Evolutionary conservation across 2,888 invertebrate genomes (phyloP), one percentile per base, ranked within the genome.

Genomic region (Acanthacorydalis orientalis): DNA sequence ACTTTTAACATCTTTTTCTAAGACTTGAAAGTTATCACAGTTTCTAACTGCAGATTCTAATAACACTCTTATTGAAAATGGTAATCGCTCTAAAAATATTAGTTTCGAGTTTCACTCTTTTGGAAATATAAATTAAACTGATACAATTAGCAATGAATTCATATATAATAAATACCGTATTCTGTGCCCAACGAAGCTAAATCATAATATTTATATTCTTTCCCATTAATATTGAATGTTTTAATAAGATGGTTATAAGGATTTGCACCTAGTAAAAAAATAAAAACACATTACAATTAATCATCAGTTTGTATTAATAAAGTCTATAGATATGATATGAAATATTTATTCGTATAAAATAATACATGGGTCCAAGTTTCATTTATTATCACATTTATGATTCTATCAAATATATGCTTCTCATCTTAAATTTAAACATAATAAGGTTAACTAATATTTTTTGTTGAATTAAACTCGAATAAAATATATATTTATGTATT

Each of bases 21-120:
- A 70, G 9, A 96, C 83, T 64, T 91, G 90, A 64, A 97, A 96
- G 58, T 86, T 84, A 67, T 98, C 97, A 64, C 97, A 97, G 69
- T 93, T 93, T 47, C 97, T 74, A 1, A 97, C 83, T 32, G 93
- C 93, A 0, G 95, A 92, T 69, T 98, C 98, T 60, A 98, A 68
- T 1, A 98, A 72, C 1, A 96, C 84, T 52, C 93, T 74, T 55
- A 98, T 83, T 7, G 92, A 91, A 70, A 77, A 96, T 0, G 97
- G 98, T 9, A 98, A 73, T 4, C 23, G 23, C 23, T 23, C 23
- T 23, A 23, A 23, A 23, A 23, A 23, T 23, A 23, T 4, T 23
- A 23, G 2, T 23, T 23, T 23, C 6, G 6, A 23, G 6, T 23
- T 23, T 4, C 2, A 23, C 52, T 77, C 77, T 52, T 77, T 87